A percentile compares a stretch with the other conserved stretches of the same genome.
These are phyloP conservation scores for Centruroides sculpturatus DNA, from an alignment of 1,140 invertebrate genomes.

Conservation along the genomic window DNA sequence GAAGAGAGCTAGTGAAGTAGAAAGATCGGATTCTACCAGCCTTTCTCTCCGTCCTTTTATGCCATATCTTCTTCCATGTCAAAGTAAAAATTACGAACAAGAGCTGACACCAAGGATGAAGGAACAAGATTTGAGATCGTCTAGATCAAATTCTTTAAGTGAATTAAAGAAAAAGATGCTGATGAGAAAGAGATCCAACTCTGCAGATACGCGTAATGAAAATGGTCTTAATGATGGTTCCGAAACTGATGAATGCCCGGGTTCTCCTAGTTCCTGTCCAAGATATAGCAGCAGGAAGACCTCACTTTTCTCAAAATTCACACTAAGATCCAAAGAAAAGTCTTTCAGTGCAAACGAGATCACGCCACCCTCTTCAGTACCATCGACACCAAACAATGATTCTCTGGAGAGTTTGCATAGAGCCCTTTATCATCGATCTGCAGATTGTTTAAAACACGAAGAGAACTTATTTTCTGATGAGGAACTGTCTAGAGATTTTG, in stretches of 20 bases:
- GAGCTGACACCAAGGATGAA: no score
- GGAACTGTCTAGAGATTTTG: constrained; percentile 10
- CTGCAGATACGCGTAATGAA: not conserved
- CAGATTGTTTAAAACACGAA: constrained; percentile 12
- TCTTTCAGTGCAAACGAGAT: constrained; percentile 17
- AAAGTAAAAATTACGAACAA: not conserved
- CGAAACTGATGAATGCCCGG: not conserved
- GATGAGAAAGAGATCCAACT: not conserved
- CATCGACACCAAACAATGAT: constrained; percentile 9
- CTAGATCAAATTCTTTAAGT: constrained; percentile 17
- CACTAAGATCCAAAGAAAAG: constrained; percentile 14
- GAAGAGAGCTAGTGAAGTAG: no score
- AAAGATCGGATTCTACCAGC: not conserved
- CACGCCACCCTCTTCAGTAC: constrained; percentile 12
- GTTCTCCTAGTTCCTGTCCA: constrained; percentile 10
- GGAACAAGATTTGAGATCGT: not conserved
- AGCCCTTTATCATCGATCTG: constrained; percentile 11
- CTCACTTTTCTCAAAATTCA: constrained; percentile 10
- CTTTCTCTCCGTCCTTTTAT: constrained; percentile 18
- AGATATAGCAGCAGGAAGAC: constrained; percentile 1
- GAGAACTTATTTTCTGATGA: constrained; percentile 16
- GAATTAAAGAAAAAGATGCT: constrained; percentile 15
- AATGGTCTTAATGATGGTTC: not conserved
- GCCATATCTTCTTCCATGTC: constrained; percentile 13
- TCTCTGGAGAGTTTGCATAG: constrained; percentile 15